Conservation (phyloP, 2,113 vertebrate genomes). For the Trochalopteron elliotii region DNA sequence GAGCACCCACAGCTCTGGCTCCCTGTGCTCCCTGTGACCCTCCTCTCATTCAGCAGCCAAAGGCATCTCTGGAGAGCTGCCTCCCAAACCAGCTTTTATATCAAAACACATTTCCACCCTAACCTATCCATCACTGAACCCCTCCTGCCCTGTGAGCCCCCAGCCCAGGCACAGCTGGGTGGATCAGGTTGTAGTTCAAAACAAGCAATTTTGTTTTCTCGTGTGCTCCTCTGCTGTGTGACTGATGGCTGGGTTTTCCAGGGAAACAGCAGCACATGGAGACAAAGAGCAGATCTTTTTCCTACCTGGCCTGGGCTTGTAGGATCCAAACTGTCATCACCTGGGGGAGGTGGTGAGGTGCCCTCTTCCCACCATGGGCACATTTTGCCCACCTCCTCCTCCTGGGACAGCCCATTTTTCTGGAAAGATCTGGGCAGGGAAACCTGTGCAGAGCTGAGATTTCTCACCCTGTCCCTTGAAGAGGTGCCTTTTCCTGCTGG, state of each 20-base stretch:
- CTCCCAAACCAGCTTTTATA: not conserved
- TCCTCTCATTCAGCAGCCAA: not conserved
- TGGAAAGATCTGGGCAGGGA: not conserved
- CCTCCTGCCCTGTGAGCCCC: not conserved
- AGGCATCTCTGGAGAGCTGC: not conserved
- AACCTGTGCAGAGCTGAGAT: not conserved
- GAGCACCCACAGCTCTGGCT: not conserved
- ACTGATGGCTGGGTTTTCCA: not conserved
- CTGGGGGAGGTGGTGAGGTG: not conserved
- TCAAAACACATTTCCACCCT: not conserved
- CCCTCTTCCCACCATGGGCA: not conserved
- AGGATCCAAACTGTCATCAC: not conserved
- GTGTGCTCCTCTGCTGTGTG: not conserved
- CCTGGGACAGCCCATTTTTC: rapidly evolving
- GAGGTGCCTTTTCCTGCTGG: not conserved
- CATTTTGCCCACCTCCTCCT: not conserved
- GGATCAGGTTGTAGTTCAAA: not conserved
- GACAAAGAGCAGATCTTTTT: not conserved
- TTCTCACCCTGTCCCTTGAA: not conserved
- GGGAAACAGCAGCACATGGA: not conserved
- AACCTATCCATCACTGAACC: not conserved
- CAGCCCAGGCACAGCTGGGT: not conserved
- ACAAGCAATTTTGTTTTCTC: not conserved
- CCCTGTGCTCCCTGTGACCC: rapidly evolving
- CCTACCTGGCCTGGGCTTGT: not conserved